Base-by-base conservation (phyloP, 1,140 invertebrate genomes). In the Ericerus pela region DNA sequence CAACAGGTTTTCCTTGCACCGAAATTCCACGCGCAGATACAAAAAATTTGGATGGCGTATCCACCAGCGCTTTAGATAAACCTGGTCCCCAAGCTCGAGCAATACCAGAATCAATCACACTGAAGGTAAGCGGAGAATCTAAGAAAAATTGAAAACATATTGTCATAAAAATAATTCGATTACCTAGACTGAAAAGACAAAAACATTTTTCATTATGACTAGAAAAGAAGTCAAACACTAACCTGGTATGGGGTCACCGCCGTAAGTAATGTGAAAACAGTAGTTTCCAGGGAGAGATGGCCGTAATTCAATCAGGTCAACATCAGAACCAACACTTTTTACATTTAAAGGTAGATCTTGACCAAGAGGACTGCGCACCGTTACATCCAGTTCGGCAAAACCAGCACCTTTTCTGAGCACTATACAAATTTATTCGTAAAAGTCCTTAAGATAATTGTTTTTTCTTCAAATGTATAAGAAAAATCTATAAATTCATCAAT, bases 271-370 rank as follows among this genome's bases (percentile, higher is more conserved):
- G 53, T 82, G 82, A 36, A 96, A 80, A 69, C 88, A 81, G 66
- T 96, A 95, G 62, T 85, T 84, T 59, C 92, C 93, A 22, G 91
- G 82, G 52, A 89, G 77, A 2, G 79, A 82, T 2, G 93, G 93
- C 38, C 84, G 76, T 65, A 96, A 88, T 62, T 90, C 85, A 43
- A 96, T 81, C 62, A 83, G 73, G 62, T 80, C 77, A 16, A 79
- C 73, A 61, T 84, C 81, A 57, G 88, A 84, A 27, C 79, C 76
- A 8, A 85, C 75, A 12, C 79, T 76, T 51, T 79, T 80, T 8
- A 90, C 79, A 65, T 90, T 81, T 1, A 94, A 75, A 0, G 88
- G 84, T 27, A 96, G 69, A 59, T 85, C 82, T 63, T 88, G 80
- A 18, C 90, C 88, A n/a, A 85, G 76, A 1, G 94, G 93, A 62